Percentiles rank a stretch among this genome's conserved stretches.
phyloP scores from a whole-genome alignment of 2,797 vertebrate genomes.

The Anolis apletophallus region DNA sequence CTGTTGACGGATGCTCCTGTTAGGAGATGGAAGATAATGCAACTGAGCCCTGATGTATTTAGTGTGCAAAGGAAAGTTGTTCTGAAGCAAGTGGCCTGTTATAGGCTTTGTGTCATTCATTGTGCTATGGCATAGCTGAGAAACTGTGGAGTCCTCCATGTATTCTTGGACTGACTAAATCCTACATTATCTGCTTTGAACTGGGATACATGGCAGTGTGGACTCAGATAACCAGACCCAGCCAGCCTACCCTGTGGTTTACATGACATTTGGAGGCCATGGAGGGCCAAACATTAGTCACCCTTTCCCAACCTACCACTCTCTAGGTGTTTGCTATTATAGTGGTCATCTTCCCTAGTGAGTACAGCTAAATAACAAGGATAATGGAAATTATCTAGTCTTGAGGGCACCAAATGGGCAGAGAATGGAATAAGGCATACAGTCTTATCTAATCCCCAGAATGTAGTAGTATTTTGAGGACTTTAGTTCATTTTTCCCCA shows the following conservation, averaged over 20 bases:
- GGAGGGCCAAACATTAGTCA: neutral
- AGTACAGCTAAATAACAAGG: neutral
- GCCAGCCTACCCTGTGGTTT: neutral
- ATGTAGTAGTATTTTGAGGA: too few relatives aligned
- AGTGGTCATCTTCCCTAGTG: neutral
- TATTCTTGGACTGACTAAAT: neutral
- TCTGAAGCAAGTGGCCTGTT: neutral
- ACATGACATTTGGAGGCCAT: neutral
- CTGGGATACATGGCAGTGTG: too few relatives aligned
- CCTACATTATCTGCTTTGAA: too few relatives aligned
- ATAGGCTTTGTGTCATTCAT: neutral
- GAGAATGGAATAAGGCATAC: neutral
- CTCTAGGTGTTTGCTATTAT: neutral
- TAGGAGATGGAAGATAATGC: neutral
- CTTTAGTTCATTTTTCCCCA: too few relatives aligned
- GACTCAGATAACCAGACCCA: too few relatives aligned
- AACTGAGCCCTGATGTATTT: neutral
- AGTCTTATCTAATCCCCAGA: neutral
- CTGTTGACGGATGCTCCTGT: neutral
- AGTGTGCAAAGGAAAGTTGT: neutral
- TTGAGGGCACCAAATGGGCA: neutral
- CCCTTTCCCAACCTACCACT: too few relatives aligned
- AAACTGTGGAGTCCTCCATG: neutral
- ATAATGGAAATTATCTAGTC: neutral
- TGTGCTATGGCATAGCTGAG: too few relatives aligned